Percentiles rank a stretch among this genome's conserved stretches.
phyloP scores from a whole-genome alignment of 2,888 invertebrate species.

The Drosophila eohydei region DNA sequence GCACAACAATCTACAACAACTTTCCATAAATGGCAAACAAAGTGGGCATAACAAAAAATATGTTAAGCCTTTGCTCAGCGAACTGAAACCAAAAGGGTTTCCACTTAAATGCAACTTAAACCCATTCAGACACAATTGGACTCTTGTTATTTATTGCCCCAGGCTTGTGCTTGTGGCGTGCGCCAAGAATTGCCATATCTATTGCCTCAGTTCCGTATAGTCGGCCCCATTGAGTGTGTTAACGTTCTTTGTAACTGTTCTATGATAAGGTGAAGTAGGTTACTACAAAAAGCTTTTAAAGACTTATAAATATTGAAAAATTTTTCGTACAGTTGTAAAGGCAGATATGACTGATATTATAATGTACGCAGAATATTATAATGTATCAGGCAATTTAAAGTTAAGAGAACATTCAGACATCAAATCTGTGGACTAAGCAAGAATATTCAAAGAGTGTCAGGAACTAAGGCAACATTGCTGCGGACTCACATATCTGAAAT shows the following conservation, averaged over 20 bases:
- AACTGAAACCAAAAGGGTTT: conserved; percentile 54
- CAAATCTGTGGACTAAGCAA: too few species aligned
- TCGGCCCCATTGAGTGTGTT: neutral
- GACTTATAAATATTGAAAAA: neutral
- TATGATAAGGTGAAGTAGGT: conserved; percentile 22
- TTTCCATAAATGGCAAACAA: conserved; percentile 42
- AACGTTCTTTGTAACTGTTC: conserved; percentile 2
- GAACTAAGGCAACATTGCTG: too few species aligned
- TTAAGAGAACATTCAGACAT: too few species aligned
- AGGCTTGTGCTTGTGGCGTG: neutral
- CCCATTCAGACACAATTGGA: conserved; percentile 1
- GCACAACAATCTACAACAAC: conserved; percentile 41
- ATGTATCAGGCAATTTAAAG: too few species aligned
- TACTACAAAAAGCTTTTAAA: conserved; percentile 3
- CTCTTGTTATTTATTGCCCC: conserved; percentile 21
- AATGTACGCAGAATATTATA: neutral
- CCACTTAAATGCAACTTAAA: conserved; percentile 24
- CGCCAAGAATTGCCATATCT: conserved; percentile 7
- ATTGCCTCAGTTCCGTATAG: conserved; percentile 4
- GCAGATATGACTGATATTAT: neutral
- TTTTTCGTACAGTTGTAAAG: neutral
- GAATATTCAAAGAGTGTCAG: too few species aligned
- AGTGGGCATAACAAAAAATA: conserved; percentile 17
- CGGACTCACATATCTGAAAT: too few species aligned
- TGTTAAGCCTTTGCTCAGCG: conserved; percentile 26